phyloP scores from a whole-genome alignment of 1,140 invertebrate species.

The Zaprionus davidi region DNA sequence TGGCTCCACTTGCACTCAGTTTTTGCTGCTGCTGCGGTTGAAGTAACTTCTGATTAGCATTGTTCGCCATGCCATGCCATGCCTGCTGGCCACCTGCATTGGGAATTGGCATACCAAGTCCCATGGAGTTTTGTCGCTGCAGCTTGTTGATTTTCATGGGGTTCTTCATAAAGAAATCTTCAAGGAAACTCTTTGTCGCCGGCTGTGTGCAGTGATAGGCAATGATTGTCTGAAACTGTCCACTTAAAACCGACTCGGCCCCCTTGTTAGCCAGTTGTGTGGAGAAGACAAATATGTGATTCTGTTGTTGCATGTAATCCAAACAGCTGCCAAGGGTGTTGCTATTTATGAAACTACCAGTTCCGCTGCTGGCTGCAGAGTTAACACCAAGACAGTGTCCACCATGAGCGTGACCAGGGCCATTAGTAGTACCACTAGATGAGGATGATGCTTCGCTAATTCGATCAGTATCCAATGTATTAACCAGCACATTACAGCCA shows the following conservation, averaged over 20 bases:
- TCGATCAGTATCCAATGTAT: constrained; percentile 42
- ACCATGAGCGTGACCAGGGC: neutral
- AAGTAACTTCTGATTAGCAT: constrained; percentile 35
- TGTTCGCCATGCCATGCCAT: constrained; percentile 27
- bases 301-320: constrained; percentile 95
- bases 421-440: neutral
- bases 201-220: constrained; percentile 98
- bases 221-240: constrained; percentile 96
- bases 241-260: constrained; percentile 94
- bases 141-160: constrained; percentile 95
- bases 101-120: constrained; percentile 47
- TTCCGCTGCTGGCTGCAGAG: constrained; percentile 16
- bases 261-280: constrained; percentile 97
- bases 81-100: constrained; percentile 20
- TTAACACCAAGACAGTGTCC: constrained; percentile 19
- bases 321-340: constrained; percentile 71
- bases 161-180: constrained; percentile 93
- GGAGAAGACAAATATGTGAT: constrained; percentile 99
- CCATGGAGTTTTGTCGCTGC: constrained; percentile 82
- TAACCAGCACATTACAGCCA: constrained; percentile 37
- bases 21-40: constrained; percentile 58
- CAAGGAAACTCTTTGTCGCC: constrained; percentile 96
- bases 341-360: constrained; percentile 61
- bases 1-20: constrained; percentile 26
- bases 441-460: constrained; percentile 38